Percentiles rank a stretch among this genome's conserved stretches.
Evolutionary conservation across 2,797 vertebrate species (phyloP).

Genomic region (Smutsia temminckii): DNA sequence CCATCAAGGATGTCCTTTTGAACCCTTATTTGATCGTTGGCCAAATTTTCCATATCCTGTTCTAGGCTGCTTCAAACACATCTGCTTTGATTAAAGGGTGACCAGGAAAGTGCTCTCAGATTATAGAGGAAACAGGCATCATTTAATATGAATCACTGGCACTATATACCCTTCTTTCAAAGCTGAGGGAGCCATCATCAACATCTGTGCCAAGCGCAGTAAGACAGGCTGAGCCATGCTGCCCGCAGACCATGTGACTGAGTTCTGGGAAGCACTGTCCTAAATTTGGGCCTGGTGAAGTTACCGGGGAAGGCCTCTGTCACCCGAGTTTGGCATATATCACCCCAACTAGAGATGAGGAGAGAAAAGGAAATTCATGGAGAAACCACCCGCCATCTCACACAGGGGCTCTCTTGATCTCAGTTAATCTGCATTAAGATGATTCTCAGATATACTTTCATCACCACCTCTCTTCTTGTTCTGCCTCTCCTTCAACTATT

Average conservation of each 20-base stretch:
- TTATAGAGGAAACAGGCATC: conserved; percentile 81
- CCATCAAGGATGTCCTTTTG: conserved; percentile 79
- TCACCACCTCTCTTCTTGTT: neutral
- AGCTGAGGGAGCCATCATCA: conserved; percentile 12
- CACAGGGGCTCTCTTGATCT: neutral
- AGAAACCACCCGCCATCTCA: neutral
- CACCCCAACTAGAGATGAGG: neutral
- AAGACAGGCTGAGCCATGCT: neutral
- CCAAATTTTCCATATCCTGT: conserved; percentile 84
- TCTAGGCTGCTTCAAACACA: conserved; percentile 79
- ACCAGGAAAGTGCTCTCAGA: conserved; percentile 78
- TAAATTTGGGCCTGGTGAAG: neutral
- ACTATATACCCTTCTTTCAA: conserved; percentile 48
- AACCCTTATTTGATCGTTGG: conserved; percentile 81
- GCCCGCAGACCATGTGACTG: neutral
- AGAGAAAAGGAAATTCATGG: neutral
- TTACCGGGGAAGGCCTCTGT: neutral
- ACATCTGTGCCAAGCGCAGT: conserved; percentile 4
- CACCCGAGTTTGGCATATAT: neutral
- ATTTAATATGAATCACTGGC: conserved; percentile 78
- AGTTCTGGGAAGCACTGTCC: conserved; percentile 4
- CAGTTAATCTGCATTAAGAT: neutral
- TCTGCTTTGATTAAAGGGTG: conserved; percentile 84
- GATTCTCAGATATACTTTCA: neutral
- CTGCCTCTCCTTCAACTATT: neutral